These are phyloP conservation scores for Archilochus colubris DNA, from an alignment of 2,113 vertebrate genomes.

Conservation along the genomic window DNA sequence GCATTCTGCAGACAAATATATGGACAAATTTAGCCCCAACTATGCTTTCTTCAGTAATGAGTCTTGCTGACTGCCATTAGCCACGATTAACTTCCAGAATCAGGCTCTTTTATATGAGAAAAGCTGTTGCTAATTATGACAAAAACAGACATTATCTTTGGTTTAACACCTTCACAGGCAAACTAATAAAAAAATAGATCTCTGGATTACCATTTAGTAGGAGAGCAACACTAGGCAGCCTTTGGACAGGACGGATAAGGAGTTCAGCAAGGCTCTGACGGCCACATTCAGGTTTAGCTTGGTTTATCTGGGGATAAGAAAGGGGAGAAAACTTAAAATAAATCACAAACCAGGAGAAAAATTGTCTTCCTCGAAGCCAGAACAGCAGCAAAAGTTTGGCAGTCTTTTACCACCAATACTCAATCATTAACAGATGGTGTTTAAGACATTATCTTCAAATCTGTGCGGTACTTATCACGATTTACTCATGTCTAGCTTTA, in stretches of 20 bases:
- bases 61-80: not conserved
- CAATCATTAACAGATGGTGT: not conserved
- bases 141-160: not conserved
- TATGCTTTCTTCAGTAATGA: not conserved
- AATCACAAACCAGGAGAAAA: not conserved
- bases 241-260: slow-evolving; percentile 96
- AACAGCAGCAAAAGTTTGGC: not conserved
- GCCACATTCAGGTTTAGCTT: slow-evolving; percentile 95
- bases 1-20: not conserved
- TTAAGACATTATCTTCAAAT: not conserved
- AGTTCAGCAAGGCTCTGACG: slow-evolving; percentile 93
- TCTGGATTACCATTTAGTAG: slow-evolving; percentile 89
- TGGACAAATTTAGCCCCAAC: not conserved
- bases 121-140: not conserved
- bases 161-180: not conserved
- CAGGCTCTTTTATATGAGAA: not conserved
- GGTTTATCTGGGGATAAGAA: slow-evolving; percentile 86
- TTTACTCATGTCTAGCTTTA: not conserved
- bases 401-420: not conserved
- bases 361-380: not conserved
- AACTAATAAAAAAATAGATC: not conserved
- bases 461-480: not conserved
- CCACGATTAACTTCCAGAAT: not conserved
- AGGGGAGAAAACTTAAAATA: not conserved
- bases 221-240: slow-evolving; percentile 92